Base-by-base conservation (phyloP, 2,113 vertebrate genomes). In the Notiomystis cincta region DNA sequence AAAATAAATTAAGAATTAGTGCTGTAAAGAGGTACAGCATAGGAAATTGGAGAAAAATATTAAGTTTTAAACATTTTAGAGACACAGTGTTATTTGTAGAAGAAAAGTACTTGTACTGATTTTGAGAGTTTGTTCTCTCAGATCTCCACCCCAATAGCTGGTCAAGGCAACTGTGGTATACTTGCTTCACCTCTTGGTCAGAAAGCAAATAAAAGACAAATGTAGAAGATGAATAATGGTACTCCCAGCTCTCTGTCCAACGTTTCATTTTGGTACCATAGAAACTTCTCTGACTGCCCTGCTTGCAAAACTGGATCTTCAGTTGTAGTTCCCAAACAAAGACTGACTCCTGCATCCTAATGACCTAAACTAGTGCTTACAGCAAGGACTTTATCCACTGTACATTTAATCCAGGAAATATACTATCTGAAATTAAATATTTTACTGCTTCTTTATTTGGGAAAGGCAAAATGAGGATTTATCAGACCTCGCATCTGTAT, bases 251-350 rank as follows among this genome's bases (percentile, higher is more conserved):
- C 20, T 62, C 30, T 40, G 23, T 77, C 21, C n/a, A 81, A 5
- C 0, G 0, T 18, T 38, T 35, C 7, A 4, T 61, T 47, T 33
- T 33, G 35, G 47, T n/a, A 47, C 31, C 4, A 9, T 25, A 60
- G 76, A 66, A 94, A 15, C n/a, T 51, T 31, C 44, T 42, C 61
- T 69, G 40, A 33, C 45, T 71, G 37, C 20, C 44, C 40, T 66
- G 27, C 48, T 80, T 83, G 37, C 50, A 50, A 73, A 86, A 27
- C 22, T 3, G 4, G 13, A 13, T 87, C 60, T 87, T 81, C 77
- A 48, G n/a, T 3, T 85, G 57, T 19, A 51, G 40, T 38, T 87
- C 13, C n/a, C 53, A 65, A 56, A 67, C 6, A 35, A 61, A 57
- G 50, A 18, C 10, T 42, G 54, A 77, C 64, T 86, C 28, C 38